Percentiles rank a stretch among this genome's conserved stretches.
These are phyloP conservation scores for Bos taurus DNA, from an alignment of 2,113 vertebrate species.

Conservation along the genomic window DNA sequence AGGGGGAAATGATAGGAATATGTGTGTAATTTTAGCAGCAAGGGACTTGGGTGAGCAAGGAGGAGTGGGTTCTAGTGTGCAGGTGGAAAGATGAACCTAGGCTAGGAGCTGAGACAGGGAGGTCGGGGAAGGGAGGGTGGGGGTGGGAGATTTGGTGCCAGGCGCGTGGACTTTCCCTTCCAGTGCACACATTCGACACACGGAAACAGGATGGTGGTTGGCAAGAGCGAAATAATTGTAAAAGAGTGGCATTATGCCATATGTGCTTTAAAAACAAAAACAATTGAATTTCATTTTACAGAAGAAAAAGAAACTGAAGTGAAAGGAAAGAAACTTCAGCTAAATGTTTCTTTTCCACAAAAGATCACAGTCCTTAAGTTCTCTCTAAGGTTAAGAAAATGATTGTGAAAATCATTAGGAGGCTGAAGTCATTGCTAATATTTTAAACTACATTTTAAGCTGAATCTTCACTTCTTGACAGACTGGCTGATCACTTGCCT, in stretches of 20 bases:
- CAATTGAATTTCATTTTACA: neutral
- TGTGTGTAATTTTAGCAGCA: slow-evolving; percentile 11
- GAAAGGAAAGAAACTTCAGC: neutral
- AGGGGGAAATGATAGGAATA: neutral
- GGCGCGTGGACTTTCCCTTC: neutral
- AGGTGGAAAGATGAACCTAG: neutral
- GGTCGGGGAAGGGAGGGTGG: neutral
- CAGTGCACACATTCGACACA: neutral
- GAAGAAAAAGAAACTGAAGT: neutral
- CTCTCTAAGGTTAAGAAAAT: slow-evolving; percentile 19
- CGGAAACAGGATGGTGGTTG: neutral
- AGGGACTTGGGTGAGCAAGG: neutral
- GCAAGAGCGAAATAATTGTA: neutral
- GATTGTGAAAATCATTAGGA: neutral
- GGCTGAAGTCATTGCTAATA: neutral
- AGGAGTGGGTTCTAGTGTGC: neutral
- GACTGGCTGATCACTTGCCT: neutral
- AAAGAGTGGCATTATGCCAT: slow-evolving; percentile 3
- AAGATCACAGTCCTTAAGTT: neutral
- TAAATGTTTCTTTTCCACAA: neutral
- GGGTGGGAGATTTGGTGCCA: neutral
- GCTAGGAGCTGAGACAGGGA: neutral
- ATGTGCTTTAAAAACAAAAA: slow-evolving; percentile 22
- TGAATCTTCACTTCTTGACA: neutral
- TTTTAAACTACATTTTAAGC: neutral